These are phyloP conservation scores for Phaethornis superciliosus DNA, from an alignment of 2,113 vertebrate genomes.

Conservation along the genomic window DNA sequence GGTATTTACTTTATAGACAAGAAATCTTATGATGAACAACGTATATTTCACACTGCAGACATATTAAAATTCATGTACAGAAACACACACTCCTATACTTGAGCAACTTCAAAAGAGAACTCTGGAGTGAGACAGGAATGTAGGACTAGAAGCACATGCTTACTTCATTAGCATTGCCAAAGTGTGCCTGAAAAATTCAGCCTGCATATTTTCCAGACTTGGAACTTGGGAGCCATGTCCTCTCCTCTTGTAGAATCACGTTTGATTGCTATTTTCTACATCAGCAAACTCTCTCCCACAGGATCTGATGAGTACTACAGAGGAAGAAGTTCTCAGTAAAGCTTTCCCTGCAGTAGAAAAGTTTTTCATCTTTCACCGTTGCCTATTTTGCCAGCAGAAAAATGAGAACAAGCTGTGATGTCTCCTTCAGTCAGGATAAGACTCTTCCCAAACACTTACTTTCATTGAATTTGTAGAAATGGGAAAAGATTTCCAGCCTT, in stretches of 20 bases:
- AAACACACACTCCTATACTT: neutral
- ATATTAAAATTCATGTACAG: neutral
- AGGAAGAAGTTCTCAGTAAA: neutral
- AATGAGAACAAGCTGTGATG: rapidly evolving
- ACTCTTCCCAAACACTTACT: neutral
- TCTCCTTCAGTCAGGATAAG: neutral
- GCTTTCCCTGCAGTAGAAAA: neutral
- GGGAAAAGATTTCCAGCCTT: neutral
- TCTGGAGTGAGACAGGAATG: neutral
- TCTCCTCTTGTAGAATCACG: neutral
- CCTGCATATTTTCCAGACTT: neutral
- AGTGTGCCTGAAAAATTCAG: neutral
- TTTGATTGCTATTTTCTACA: neutral
- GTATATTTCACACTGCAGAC: neutral
- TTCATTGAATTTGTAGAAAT: neutral
- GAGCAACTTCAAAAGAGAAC: neutral
- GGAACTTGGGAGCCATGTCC: neutral
- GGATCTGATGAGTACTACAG: neutral
- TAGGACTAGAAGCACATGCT: neutral
- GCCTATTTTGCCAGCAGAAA: neutral
- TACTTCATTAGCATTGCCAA: neutral
- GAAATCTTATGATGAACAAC: neutral
- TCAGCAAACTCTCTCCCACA: neutral
- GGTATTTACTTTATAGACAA: neutral
- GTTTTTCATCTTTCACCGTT: neutral